Conservation (phyloP, 2,888 invertebrate genomes). For the Melikaiella ostensackeni region DNA sequence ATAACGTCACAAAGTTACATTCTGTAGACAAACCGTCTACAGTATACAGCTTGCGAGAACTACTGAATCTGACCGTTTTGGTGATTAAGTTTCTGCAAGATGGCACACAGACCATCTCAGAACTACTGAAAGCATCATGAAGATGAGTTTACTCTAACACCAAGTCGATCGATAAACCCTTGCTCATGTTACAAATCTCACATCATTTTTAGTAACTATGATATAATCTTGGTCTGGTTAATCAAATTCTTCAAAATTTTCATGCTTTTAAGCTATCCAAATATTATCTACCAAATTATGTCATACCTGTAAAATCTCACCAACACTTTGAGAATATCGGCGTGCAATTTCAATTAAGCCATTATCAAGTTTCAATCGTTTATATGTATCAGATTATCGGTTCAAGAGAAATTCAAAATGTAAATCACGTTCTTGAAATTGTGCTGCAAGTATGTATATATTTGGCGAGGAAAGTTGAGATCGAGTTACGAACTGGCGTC, state of each 20-base stretch:
- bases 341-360: not conserved
- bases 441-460: not conserved
- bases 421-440: not conserved
- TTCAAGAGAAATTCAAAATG: not conserved
- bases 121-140: slow-evolving; percentile 53
- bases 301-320: too few relatives aligned
- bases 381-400: not conserved
- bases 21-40: slow-evolving; percentile 61
- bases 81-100: slow-evolving; percentile 66
- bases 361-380: not conserved
- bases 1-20: slow-evolving; percentile 72
- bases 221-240: too few relatives aligned
- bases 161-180: not conserved
- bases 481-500: not conserved
- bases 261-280: too few relatives aligned
- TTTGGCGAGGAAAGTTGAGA: not conserved
- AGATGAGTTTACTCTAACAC: not conserved
- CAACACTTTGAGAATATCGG: too few relatives aligned
- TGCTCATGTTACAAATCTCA: too few relatives aligned
- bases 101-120: slow-evolving; percentile 53
- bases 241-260: too few relatives aligned
- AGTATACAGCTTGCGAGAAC: slow-evolving; percentile 55
- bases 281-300: too few relatives aligned
- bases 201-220: too few relatives aligned
- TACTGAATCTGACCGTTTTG: slow-evolving; percentile 58